phyloP scores from a whole-genome alignment of 2,797 vertebrate genomes.

The Cossypha polioptera region DNA sequence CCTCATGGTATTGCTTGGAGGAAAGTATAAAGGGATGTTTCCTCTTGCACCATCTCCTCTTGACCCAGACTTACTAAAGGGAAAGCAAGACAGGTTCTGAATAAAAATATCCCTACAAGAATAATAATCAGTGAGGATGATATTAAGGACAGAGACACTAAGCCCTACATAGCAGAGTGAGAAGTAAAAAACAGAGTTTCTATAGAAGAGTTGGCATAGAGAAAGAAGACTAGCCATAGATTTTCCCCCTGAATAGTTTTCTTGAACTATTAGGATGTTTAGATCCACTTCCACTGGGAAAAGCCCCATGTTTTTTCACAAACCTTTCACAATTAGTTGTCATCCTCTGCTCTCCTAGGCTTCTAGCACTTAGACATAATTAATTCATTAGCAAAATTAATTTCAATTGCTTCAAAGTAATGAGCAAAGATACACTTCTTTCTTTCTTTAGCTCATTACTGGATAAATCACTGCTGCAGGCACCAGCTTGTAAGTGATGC shows the following conservation, averaged over 20 bases:
- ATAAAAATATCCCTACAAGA: not conserved
- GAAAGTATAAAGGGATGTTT: not conserved
- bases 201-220: not conserved
- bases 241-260: not conserved
- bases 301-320: accelerated
- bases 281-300: not conserved
- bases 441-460: not conserved
- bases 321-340: not conserved
- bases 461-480: not conserved
- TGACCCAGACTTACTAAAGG: not conserved
- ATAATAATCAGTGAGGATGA: not conserved
- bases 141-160: not conserved
- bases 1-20: not conserved
- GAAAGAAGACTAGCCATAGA: not conserved
- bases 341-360: not conserved
- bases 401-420: slow-evolving; percentile 14
- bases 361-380: not conserved
- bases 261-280: not conserved
- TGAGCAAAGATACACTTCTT: not conserved
- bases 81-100: not conserved
- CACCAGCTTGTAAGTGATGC: not conserved
- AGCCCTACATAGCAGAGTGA: not conserved
- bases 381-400: not conserved
- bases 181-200: not conserved
- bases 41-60: not conserved